Evolutionary conservation across 2,113 vertebrate genomes (phyloP).

Genomic region (Hyla sarda): DNA sequence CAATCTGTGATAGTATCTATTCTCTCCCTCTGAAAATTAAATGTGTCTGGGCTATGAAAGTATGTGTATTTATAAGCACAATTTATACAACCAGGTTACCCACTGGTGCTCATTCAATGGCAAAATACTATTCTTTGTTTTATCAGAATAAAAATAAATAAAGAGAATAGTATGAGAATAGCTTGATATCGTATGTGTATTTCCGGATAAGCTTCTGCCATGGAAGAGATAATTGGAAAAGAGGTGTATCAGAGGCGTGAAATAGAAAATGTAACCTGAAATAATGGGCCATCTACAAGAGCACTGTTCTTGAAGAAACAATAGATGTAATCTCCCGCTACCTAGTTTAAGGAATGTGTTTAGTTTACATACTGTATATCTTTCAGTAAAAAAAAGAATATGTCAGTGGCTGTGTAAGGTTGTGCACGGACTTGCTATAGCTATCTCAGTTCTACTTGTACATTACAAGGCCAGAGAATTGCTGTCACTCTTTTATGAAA

Average conservation of each 20-base stretch:
- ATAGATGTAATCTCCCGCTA: constrained; percentile 13
- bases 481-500: neutral
- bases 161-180: constrained; percentile 11
- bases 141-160: constrained; percentile 37
- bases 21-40: neutral
- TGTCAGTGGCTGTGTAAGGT: neutral
- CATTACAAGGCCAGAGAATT: neutral
- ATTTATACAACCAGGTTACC: neutral
- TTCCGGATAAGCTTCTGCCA: constrained; percentile 39
- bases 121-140: constrained; percentile 2
- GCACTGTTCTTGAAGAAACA: constrained; percentile 16
- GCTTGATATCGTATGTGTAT: constrained; percentile 34
- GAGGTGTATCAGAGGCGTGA: constrained; percentile 33
- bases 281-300: constrained; percentile 40
- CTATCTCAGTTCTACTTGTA: neutral
- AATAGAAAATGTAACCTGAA: constrained; percentile 52
- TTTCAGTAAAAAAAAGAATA: neutral
- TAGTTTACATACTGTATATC: neutral
- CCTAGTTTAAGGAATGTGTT: constrained; percentile 5
- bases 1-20: neutral
- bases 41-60: neutral
- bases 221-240: constrained; percentile 42
- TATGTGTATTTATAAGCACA: neutral
- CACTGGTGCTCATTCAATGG: neutral
- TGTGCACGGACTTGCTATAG: neutral